Conservation (phyloP, 2,888 invertebrate genomes). For the Morinoia aosen region DNA sequence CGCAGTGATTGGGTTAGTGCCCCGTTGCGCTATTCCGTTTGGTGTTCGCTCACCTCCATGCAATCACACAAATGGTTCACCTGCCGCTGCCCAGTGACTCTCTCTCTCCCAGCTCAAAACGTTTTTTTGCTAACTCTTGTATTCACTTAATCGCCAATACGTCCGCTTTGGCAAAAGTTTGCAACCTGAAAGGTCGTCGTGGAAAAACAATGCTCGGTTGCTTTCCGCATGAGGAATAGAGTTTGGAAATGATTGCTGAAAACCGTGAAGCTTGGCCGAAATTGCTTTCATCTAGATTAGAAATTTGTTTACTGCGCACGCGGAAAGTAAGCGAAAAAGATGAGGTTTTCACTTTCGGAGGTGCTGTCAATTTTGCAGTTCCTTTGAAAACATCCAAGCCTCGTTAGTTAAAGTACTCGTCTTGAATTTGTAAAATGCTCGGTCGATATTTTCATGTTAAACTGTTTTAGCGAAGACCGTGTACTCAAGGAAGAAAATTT, state of each 20-base stretch:
- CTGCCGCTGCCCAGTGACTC: not conserved
- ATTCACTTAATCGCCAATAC: not conserved
- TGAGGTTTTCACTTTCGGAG: not conserved
- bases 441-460: too few relatives aligned
- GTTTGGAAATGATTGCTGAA: not conserved
- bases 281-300: not conserved
- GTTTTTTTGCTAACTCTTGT: not conserved
- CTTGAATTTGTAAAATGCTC: too few relatives aligned
- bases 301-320: not conserved
- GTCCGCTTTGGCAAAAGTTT: not conserved
- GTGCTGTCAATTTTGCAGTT: not conserved
- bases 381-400: not conserved
- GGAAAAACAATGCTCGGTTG: not conserved
- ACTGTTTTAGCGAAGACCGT: too few relatives aligned
- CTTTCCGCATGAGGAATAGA: not conserved
- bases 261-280: not conserved
- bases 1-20: conserved; percentile 28
- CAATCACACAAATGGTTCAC: conserved; percentile 27
- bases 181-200: not conserved
- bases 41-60: conserved; percentile 8
- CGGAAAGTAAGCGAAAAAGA: not conserved
- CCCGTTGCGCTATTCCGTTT: conserved; percentile 8
- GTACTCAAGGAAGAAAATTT: too few relatives aligned
- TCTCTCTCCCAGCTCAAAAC: not conserved
- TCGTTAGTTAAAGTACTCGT: not conserved